phyloP scores from a whole-genome alignment of 2,797 vertebrate species.

The Myotis myotis region DNA sequence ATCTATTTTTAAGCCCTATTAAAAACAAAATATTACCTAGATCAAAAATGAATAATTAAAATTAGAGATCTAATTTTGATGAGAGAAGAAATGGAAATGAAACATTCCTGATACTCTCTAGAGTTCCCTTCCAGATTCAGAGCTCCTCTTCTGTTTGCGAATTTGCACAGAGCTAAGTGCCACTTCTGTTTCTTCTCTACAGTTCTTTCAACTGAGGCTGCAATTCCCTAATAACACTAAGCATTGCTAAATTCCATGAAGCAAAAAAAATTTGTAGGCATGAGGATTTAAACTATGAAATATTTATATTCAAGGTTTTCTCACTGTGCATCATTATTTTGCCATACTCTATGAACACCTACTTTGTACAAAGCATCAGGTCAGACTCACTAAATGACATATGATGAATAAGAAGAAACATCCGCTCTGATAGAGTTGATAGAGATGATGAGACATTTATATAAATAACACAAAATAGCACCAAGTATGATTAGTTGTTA shows the following conservation, averaged over 20 bases:
- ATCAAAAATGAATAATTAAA: background rate
- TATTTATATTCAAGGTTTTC: background rate
- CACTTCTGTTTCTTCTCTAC: background rate
- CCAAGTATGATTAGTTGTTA: background rate
- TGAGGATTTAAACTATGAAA: background rate
- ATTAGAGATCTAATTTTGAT: background rate
- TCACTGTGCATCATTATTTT: background rate
- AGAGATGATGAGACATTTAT: background rate
- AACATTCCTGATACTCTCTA: background rate
- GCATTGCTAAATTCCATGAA: background rate
- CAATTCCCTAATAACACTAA: background rate
- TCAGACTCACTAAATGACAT: background rate
- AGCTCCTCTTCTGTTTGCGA: background rate
- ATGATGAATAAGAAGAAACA: background rate
- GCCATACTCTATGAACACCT: background rate
- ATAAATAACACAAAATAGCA: background rate
- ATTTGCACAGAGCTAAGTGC: background rate
- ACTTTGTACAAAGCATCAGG: background rate
- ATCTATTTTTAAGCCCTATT: background rate
- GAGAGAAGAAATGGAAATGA: background rate
- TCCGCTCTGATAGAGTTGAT: background rate
- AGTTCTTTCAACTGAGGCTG: background rate
- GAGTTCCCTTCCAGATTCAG: background rate
- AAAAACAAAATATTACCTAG: background rate
- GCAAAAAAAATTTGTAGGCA: background rate